These are phyloP conservation scores for Hetaerina titia DNA, from an alignment of 2,888 invertebrate genomes.

Conservation along the genomic window DNA sequence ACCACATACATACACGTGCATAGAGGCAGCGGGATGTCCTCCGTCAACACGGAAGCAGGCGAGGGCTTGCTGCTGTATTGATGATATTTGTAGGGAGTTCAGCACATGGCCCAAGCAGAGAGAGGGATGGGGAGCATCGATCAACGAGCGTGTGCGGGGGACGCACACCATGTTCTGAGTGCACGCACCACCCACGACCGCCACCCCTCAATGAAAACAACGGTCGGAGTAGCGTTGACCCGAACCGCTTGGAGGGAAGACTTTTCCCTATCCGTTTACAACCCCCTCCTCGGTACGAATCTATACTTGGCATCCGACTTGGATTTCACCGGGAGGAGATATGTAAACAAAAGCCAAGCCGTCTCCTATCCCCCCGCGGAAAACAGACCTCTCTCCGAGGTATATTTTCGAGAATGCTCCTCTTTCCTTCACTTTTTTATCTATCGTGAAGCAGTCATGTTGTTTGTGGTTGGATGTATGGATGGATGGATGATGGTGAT, in stretches of 20 bases:
- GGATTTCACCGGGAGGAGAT: neutral
- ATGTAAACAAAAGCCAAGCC: neutral
- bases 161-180: neutral
- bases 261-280: neutral
- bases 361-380: neutral
- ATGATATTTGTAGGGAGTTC: neutral
- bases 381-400: neutral
- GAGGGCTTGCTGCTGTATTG: neutral
- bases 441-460: neutral
- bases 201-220: neutral
- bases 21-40: no score
- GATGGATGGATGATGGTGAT: neutral
- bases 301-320: conserved; percentile 12
- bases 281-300: neutral
- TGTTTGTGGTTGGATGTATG: neutral
- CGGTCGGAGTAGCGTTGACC: neutral
- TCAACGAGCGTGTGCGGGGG: neutral
- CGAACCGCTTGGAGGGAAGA: neutral
- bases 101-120: neutral
- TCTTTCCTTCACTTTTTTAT: neutral
- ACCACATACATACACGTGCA: no score
- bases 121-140: neutral
- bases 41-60: neutral
- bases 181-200: neutral
- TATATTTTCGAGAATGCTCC: neutral